These are phyloP conservation scores for Diabrotica virgifera DNA, from an alignment of 1,140 invertebrate genomes.

Conservation along the genomic window DNA sequence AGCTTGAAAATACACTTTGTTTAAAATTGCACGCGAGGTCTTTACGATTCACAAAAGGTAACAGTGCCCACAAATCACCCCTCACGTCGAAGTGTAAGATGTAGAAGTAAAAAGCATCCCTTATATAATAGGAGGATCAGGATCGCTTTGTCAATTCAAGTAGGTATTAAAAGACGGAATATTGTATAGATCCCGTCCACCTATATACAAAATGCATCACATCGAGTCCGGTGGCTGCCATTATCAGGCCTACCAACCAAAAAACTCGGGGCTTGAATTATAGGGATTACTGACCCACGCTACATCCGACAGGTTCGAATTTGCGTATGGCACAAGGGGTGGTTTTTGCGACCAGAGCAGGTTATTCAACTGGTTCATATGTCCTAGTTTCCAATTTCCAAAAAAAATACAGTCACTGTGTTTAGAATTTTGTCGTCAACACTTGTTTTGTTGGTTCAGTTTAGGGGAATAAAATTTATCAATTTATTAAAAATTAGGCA, in stretches of 20 bases:
- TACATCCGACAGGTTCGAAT: neutral
- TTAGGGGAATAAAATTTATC: too few species aligned
- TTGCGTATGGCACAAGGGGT: neutral
- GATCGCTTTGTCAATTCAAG: constrained; percentile 8
- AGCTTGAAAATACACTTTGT: too few species aligned
- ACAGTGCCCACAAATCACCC: neutral
- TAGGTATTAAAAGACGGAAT: constrained; percentile 12
- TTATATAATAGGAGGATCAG: neutral
- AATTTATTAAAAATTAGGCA: too few species aligned
- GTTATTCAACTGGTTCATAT: too few species aligned
- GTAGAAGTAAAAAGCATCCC: neutral
- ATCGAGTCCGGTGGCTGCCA: neutral
- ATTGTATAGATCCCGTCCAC: neutral
- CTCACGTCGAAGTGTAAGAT: neutral
- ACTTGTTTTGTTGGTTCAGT: too few species aligned
- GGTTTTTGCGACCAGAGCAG: too few species aligned
- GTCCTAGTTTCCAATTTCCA: too few species aligned
- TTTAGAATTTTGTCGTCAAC: too few species aligned
- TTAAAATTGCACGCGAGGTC: neutral
- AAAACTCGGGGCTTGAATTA: neutral
- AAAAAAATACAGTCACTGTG: too few species aligned
- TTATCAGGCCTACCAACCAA: neutral
- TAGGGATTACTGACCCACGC: neutral
- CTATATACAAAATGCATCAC: neutral
- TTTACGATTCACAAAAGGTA: neutral